Evolutionary conservation across 2,797 vertebrate species (phyloP), one percentile per base, ranked within the genome.

Genomic region (Poeciliopsis gracilis): DNA sequence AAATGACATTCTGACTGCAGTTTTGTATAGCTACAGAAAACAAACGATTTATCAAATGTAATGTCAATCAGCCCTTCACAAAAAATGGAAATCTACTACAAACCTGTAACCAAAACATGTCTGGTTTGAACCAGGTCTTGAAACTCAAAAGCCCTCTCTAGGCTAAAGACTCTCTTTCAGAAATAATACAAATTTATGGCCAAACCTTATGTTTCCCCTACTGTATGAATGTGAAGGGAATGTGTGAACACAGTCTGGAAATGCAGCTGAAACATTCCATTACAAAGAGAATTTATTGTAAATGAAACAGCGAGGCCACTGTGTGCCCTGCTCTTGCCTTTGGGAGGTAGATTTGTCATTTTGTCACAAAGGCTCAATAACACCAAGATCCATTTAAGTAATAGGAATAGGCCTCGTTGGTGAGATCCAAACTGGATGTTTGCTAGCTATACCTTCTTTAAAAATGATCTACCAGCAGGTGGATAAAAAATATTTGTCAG

Each of bases 361-460:
- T 46, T 18, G 41, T 46, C 25, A 45, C n/a, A n/a, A 70, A 70
- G 12, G 25, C 67, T 70, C 43, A 70, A 70, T 70, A 70, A 70
- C 67, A 45, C 67, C 5, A 13, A 36, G n/a, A 18, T 51, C 11
- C 18, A 38, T 73, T 73, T 28, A 20, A 36, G 46, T 33, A 73
- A 51, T 36, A 73, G 16, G 10, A 51, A 5, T 53, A 36, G 30
- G 46, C 30, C 30, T 73, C 28, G 6, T 36, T 38, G 46, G 47
- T 49, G 30, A 85, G 82, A 67, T 81, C 25, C 76, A 76, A 89
- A 82, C 90, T 91, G 86, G 36, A 74, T 49, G 70, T 47, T 72
- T 72, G 45, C 45, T 72, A 20, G 69, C 69, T 30, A 33, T 20
- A 20, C 45, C 15, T 49, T 11, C 3, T 49, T 33, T 47, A 30